Evolutionary conservation across 2,113 vertebrate species (phyloP).

Genomic region (Oreochromis aureus): DNA sequence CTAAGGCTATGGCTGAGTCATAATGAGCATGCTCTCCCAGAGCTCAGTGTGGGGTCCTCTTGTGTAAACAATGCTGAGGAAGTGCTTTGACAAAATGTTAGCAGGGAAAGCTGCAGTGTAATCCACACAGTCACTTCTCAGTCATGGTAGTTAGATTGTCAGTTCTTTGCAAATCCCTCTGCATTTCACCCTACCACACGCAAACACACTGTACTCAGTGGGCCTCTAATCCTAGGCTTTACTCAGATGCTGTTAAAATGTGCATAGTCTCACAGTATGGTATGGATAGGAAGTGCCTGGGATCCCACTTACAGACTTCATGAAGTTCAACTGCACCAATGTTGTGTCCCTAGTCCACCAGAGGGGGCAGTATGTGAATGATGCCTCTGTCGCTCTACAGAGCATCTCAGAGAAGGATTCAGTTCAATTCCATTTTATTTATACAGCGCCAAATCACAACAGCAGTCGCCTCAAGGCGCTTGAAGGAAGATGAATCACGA

Average conservation of each 20-base stretch:
- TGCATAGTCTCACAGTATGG: neutral
- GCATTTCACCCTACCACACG: neutral
- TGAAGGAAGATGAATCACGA: neutral
- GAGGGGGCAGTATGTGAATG: constrained; percentile 1
- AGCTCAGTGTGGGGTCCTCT: constrained; percentile 1
- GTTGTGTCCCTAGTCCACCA: neutral
- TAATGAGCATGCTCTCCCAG: neutral
- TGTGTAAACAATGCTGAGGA: constrained; percentile 38
- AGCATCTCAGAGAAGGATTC: neutral
- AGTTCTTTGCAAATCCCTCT: neutral
- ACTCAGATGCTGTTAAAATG: neutral
- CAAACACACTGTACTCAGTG: neutral
- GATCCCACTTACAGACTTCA: neutral
- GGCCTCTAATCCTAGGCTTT: neutral
- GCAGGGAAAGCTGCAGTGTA: neutral
- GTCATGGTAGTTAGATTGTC: neutral
- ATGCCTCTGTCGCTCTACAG: neutral
- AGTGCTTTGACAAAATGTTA: constrained; percentile 51
- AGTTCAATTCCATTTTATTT: neutral
- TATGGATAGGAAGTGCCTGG: neutral
- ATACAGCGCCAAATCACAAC: neutral
- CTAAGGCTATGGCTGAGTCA: neutral
- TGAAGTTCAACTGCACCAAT: neutral
- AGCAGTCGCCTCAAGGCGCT: rapidly evolving
- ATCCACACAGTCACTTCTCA: neutral